These are phyloP conservation scores for Pseudomyrmex dendroicus DNA, from an alignment of 1,140 invertebrate species.

Conservation along the genomic window DNA sequence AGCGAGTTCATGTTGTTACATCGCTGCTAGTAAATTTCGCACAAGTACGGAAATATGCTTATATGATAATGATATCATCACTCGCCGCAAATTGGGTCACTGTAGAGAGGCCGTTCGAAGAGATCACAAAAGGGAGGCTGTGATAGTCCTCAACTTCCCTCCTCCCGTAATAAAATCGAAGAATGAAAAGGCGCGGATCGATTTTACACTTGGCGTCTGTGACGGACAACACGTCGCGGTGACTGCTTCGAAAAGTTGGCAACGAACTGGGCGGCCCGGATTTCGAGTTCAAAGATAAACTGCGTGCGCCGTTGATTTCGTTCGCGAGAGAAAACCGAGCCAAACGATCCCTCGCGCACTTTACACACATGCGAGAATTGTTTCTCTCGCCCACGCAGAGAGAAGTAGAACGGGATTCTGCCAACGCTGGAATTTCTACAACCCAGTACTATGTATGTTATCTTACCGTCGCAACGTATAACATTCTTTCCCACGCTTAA, in stretches of 20 bases:
- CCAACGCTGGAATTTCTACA: background rate
- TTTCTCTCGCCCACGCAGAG: background rate
- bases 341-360: background rate
- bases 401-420: background rate
- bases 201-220: constrained; percentile 14
- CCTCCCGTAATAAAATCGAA: background rate
- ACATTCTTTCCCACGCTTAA: too few relatives aligned
- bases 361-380: background rate
- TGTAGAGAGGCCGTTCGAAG: background rate
- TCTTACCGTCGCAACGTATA: background rate
- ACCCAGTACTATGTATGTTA: background rate
- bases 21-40: too few relatives aligned
- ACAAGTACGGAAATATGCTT: too few relatives aligned
- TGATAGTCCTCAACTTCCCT: background rate
- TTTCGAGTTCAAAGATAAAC: constrained; percentile 45
- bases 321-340: background rate
- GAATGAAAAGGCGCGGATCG: background rate
- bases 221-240: constrained; percentile 7
- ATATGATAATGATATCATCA: too few relatives aligned
- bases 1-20: too few relatives aligned
- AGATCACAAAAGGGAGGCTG: too few relatives aligned
- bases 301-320: constrained; percentile 21
- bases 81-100: too few relatives aligned
- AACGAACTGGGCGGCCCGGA: background rate
- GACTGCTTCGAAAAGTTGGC: constrained; percentile 48